These are phyloP conservation scores for Naja naja DNA, from an alignment of 2,113 vertebrate genomes.

Conservation along the genomic window DNA sequence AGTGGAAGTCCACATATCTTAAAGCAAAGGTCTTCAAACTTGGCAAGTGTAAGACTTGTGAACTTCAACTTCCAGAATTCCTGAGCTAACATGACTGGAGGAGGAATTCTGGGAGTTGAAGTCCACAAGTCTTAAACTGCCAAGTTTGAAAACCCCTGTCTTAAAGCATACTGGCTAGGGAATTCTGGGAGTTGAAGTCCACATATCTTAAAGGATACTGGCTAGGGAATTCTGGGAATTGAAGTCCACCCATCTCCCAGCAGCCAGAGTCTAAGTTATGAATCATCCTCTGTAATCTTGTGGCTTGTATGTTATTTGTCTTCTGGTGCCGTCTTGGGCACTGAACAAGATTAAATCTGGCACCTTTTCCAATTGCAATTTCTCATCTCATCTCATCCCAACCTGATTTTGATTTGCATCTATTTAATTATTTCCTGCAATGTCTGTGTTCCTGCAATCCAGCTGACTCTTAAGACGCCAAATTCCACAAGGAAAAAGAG, in stretches of 20 bases:
- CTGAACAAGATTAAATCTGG: neutral
- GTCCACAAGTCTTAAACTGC: too few relatives aligned
- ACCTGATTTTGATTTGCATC: neutral
- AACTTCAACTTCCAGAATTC: too few relatives aligned
- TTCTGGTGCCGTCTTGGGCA: neutral
- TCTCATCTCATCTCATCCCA: neutral
- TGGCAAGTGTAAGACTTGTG: too few relatives aligned
- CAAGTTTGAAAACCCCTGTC: too few relatives aligned
- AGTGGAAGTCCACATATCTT: too few relatives aligned
- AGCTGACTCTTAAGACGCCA: neutral
- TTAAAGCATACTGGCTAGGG: too few relatives aligned
- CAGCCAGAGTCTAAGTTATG: neutral
- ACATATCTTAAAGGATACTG: too few relatives aligned
- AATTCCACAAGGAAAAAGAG: neutral
- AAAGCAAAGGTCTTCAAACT: too few relatives aligned
- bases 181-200: too few relatives aligned
- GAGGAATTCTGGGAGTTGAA: too few relatives aligned
- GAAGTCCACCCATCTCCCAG: neutral
- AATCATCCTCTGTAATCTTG: neutral
- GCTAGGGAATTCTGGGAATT: too few relatives aligned
- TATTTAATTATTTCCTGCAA: neutral
- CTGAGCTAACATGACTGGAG: too few relatives aligned
- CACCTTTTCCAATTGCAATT: neutral
- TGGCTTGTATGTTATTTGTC: neutral
- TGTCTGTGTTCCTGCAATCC: neutral